These are phyloP conservation scores for Plestiodon gilberti DNA, from an alignment of 2,113 vertebrate species.

Conservation along the genomic window DNA sequence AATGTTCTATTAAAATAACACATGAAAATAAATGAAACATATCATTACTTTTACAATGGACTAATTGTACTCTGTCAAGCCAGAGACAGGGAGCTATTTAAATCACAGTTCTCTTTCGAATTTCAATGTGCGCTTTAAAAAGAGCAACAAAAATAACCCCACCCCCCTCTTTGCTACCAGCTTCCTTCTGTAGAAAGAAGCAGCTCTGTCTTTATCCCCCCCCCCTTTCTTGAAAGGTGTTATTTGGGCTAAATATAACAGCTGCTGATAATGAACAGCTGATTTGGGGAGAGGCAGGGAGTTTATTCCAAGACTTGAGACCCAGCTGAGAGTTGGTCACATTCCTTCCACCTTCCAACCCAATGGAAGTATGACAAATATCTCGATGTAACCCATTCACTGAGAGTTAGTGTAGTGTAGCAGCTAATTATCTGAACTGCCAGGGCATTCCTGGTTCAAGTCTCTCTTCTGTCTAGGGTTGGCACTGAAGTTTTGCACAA, in stretches of 20 bases:
- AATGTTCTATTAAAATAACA: slow-evolving; percentile 78
- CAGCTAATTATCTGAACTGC: no score
- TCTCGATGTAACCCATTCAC: background rate
- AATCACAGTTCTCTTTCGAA: slow-evolving; percentile 60
- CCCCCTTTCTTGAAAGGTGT: background rate
- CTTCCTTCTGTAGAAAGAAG: slow-evolving; percentile 44
- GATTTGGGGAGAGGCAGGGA: slow-evolving; percentile 27
- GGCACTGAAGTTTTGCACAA: no score
- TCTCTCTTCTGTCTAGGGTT: no score
- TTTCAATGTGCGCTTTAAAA: slow-evolving; percentile 60
- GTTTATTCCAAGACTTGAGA: slow-evolving; percentile 44
- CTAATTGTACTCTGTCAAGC: slow-evolving; percentile 76
- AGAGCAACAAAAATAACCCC: slow-evolving; percentile 19
- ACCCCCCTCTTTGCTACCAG: slow-evolving; percentile 36
- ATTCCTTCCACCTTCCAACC: slow-evolving; percentile 15
- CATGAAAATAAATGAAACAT: slow-evolving; percentile 79
- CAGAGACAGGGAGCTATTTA: slow-evolving; percentile 63
- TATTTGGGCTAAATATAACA: slow-evolving; percentile 15
- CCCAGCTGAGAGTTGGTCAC: slow-evolving; percentile 20
- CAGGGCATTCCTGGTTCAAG: no score
- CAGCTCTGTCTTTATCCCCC: slow-evolving; percentile 26
- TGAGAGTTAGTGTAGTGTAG: background rate
- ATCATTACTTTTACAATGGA: slow-evolving; percentile 77
- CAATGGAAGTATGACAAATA: background rate
- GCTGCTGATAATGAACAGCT: slow-evolving; percentile 36